Base-by-base conservation (phyloP, 2,113 vertebrate genomes). In the Myrmecophaga tridactyla region DNA sequence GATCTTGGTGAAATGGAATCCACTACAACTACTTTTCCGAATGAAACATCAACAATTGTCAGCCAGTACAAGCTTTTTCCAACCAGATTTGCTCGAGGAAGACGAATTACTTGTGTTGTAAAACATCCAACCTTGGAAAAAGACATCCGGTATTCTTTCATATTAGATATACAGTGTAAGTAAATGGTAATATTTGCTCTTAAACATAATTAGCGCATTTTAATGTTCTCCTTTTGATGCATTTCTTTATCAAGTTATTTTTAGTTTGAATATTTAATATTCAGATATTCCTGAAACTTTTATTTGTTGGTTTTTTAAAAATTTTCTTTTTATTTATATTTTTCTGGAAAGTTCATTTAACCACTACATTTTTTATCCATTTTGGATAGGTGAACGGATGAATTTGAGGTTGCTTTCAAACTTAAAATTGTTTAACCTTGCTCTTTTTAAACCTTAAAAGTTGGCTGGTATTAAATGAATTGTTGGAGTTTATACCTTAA, bases 141-240 rank as follows among this genome's bases (percentile, higher is more conserved):
- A 25, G 99, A 99, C 80, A 98, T 99, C 48, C 98, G 99, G 75
- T 99, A 99, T 21, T 98, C 99, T 56, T 98, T 98, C n/a, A 90
- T 97, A 29, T 97, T 99, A 94, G 99, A 99, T 93, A 98, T 99
- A 97, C 99, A 99, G 63, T 99, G 99, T 99, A 98, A 99, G 99
- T 99, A 91, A 77, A 93, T 10, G 0, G 17, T 72, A 97, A 23
- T 23, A 23, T 92, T 60, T 85, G 9, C 12, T 69, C 86, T 67
- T 78, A 36, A 83, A 36, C 18, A 56, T 88, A 41, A 62, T 10
- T 62, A 7, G n/a, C 72, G 23, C 4, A 17, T 48, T 92, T 86
- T 77, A 75, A 72, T 95, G 96, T 96, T 95, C 77, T 67, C 95
- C 69, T 77, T 85, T 92, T 69, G 92, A 96, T 31, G 18, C 76